These are phyloP conservation scores for Melieria picta DNA, from an alignment of 2,888 invertebrate species.

Conservation along the genomic window DNA sequence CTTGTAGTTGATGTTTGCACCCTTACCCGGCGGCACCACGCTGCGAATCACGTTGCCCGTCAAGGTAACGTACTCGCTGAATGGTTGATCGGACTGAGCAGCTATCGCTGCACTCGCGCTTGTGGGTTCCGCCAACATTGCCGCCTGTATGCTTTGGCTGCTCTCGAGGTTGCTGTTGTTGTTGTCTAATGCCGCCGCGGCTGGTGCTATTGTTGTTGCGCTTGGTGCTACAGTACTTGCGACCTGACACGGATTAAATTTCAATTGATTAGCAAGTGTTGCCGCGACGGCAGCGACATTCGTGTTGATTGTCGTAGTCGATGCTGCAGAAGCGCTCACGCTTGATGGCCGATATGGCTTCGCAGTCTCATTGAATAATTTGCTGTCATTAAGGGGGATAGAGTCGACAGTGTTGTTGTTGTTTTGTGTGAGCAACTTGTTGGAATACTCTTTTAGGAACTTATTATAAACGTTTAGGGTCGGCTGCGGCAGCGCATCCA, in stretches of 20 bases:
- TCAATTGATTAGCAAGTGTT: slow-evolving; percentile 62
- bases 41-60: slow-evolving; percentile 66
- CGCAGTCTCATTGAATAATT: slow-evolving; percentile 39
- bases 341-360: slow-evolving; percentile 40
- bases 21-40: slow-evolving; percentile 66
- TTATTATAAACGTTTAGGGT: slow-evolving; percentile 60
- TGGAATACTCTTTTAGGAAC: slow-evolving; percentile 62
- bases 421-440: slow-evolving; percentile 54
- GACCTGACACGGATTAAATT: slow-evolving; percentile 61
- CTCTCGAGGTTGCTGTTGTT: slow-evolving; percentile 26
- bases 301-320: slow-evolving; percentile 42
- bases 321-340: slow-evolving; percentile 12
- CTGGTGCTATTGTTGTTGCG: slow-evolving; percentile 40
- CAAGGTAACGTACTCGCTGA: slow-evolving; percentile 62
- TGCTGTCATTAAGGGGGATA: slow-evolving; percentile 7
- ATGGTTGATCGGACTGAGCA: slow-evolving; percentile 54
- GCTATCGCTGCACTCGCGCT: slow-evolving; percentile 2
- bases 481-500: slow-evolving; percentile 27
- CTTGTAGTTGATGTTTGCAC: slow-evolving; percentile 59
- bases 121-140: slow-evolving; percentile 18
- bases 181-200: slow-evolving; percentile 9
- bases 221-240: slow-evolving; percentile 44
- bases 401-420: slow-evolving; percentile 34
- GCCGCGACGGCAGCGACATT: slow-evolving; percentile 57
- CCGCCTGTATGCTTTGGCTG: slow-evolving; percentile 24